A percentile compares a stretch with the other conserved stretches of the same genome.
Evolutionary conservation across 2,113 vertebrate genomes (phyloP).

Genomic region (Mesoclemmys tuberculata): DNA sequence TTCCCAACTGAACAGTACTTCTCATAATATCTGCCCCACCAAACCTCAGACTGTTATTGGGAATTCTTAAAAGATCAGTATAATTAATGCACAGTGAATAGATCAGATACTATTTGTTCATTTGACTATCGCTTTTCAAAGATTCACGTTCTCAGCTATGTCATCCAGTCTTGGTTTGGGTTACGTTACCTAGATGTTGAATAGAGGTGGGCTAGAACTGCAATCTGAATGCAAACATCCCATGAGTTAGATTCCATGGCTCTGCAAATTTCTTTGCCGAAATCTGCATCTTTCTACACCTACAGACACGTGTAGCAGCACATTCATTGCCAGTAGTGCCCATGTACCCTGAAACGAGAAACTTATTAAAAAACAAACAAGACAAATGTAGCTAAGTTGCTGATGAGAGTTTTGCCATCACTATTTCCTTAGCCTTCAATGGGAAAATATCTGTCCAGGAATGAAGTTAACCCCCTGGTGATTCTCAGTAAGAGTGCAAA

Average conservation of each 20-base stretch:
- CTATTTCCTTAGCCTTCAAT: not conserved
- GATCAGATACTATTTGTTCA: not conserved
- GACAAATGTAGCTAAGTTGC: not conserved
- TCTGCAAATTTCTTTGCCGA: not conserved
- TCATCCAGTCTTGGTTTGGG: constrained; percentile 24
- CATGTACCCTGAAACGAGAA: not conserved
- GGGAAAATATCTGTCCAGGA: not conserved
- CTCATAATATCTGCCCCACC: not conserved
- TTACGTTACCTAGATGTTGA: not conserved
- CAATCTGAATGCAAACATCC: not conserved
- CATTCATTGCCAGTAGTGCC: not conserved
- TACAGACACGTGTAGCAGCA: not conserved
- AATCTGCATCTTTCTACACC: not conserved
- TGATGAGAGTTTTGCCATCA: not conserved
- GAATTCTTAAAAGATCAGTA: not conserved
- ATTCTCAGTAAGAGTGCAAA: not conserved
- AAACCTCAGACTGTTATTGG: not conserved
- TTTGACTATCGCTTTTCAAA: constrained; percentile 1
- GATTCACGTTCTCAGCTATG: not conserved
- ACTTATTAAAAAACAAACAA: not conserved
- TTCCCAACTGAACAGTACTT: not conserved
- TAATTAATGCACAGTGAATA: not conserved
- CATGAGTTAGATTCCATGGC: not conserved
- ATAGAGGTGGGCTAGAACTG: not conserved
- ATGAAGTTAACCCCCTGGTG: not conserved